Evolutionary conservation across 2,888 invertebrate genomes (phyloP).

Genomic region (Tipula unca): DNA sequence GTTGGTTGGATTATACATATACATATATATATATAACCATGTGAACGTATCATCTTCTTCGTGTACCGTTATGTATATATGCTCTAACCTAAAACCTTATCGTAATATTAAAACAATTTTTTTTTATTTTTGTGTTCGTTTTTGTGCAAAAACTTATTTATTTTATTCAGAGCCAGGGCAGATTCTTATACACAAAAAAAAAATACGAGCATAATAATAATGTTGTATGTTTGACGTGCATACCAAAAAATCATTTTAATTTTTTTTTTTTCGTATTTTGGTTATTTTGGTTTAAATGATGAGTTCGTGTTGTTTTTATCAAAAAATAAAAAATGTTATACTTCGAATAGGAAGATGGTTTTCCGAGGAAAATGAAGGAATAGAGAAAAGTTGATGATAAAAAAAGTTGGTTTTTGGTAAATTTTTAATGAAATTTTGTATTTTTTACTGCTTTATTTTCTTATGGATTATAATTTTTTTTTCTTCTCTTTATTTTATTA

Average conservation of each 20-base stretch:
- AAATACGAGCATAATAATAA: background rate
- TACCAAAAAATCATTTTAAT: conserved; percentile 10
- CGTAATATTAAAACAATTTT: background rate
- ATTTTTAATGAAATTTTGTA: conserved; percentile 14
- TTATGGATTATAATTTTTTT: background rate
- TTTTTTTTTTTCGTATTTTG: background rate
- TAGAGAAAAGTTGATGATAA: background rate
- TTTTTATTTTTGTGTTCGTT: background rate
- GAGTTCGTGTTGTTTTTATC: background rate
- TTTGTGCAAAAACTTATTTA: background rate
- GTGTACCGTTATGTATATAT: background rate
- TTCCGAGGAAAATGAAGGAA: background rate
- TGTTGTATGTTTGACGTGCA: conserved; percentile 14
- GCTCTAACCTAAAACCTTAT: background rate
- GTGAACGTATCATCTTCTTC: background rate
- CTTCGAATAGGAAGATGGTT: background rate
- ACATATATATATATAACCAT: background rate
- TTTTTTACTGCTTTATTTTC: background rate
- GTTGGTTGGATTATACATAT: background rate
- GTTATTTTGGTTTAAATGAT: conserved; percentile 2
- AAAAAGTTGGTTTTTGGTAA: conserved; percentile 9
- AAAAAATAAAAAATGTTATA: background rate
- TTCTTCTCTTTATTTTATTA: background rate
- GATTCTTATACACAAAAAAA: conserved; percentile 1
- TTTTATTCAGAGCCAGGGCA: background rate